Base-by-base conservation (phyloP, 37 sponge, comb jelly and placozoan genomes). In the Mnemiopsis leidyi region DNA sequence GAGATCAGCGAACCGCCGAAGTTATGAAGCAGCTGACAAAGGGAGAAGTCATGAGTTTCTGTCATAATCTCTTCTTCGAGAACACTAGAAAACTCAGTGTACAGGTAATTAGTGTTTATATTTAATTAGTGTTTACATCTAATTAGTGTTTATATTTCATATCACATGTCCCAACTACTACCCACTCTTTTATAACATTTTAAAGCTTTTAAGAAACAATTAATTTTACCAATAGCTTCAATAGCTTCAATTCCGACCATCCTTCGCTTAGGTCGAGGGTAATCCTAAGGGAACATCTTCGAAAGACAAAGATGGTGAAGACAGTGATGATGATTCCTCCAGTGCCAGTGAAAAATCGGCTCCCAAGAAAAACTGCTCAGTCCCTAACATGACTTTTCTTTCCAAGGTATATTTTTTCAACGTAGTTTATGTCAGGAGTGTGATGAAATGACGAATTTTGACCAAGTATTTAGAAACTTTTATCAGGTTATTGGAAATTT, bases 261-360 rank as follows among this genome's bases (percentile, higher is more conserved):
- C n/a, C n/a, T n/a, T n/a, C n/a, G n/a, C n/a, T n/a, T n/a, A 85
- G 90, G 90, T 85, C 0, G 35, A 23, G 2, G 90, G 90, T 85
- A 85, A 85, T 25, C 90, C 90, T 29, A 20, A 85, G 16, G 90
- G 90, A 0, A 40, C 61, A 0, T 35, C 79, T 3, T 1, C 0
- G 0, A 1, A 16, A 0, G 24, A 85, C 61, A 48, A 48, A 13
- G 90, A 85, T 40, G 48, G 18, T 2, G 18, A 38, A 23, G 26
- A 38, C 2, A 3, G 38, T 21, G 61, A 38, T 9, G 35, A 85
- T 9, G 35, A 85, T 23, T 39, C 9, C 61, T 23, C 40, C 29
- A 85, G 90, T 85, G 90, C 33, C 0, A 26, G 29, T 39, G 25
- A 20, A 23, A 26, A 36, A 5, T 48, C 61, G 5, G 61, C 61